Base-by-base conservation (phyloP, 2,113 vertebrate genomes). In the Misgurnus mizolepis region DNA sequence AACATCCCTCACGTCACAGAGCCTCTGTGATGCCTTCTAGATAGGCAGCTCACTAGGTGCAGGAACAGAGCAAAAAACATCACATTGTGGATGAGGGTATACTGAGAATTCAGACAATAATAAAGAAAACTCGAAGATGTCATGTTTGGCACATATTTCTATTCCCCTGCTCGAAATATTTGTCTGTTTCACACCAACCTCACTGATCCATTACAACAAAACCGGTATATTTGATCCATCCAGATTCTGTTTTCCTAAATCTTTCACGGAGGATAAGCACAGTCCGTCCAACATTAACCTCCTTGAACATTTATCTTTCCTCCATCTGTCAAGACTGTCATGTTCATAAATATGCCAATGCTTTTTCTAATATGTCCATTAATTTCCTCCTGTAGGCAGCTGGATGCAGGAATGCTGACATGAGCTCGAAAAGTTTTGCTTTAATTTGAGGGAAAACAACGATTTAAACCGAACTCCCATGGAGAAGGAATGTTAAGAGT, bases 261-360 rank as follows among this genome's bases (percentile, higher is more conserved):
- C 41, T 50, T 81, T 68, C 70, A 4, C 34, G 43, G 49, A 53
- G 64, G 70, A 79, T 79, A 72, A 79, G 45, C 72, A 39, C 62
- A 70, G 75, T 83, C 56, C 67, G 47, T 70, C 70, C 78, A 79
- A 83, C 75, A 74, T 69, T 64, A 75, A 10, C 70, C 68, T 71
- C 27, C 14, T 12, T 7, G 27, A 39, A 55, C 14, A 1, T 40
- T 34, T 55, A 7, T 7, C 8, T 6, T 40, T 34, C 14, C 50
- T 71, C 27, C 34, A 40, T 56, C 53, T 72, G 69, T 56, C 69
- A 56, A 10, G 50, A n/a, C 7, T 56, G 17, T 41, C 15, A 55
- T 15, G 18, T 41, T 6, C 69, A 72, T 41, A 72, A 72, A 72
- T 40, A 41, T 7, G 6, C 69, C 55, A 22, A n/a, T 39, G 47